phyloP scores from a whole-genome alignment of 2,888 invertebrate genomes.

The Steinernema scapterisci region DNA sequence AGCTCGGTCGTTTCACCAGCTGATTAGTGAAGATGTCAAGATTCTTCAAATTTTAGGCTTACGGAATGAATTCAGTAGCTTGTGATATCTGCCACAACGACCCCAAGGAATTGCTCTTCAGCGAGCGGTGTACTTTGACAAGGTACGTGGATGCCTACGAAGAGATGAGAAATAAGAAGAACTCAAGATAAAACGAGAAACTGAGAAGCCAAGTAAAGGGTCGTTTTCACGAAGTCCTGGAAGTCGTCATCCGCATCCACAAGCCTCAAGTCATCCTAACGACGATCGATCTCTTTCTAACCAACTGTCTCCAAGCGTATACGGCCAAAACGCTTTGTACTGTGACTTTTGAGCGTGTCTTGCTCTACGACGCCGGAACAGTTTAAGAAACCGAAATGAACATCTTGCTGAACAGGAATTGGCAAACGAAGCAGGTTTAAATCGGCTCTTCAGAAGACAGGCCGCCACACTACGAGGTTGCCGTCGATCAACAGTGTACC shows the following conservation, averaged over 20 bases:
- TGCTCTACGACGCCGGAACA: background rate
- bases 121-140: too few species aligned
- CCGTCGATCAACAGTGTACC: too few species aligned
- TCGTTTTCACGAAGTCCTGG: background rate
- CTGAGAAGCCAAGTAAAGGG: background rate
- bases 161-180: too few species aligned
- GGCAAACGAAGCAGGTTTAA: background rate
- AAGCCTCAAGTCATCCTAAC: constrained; percentile 16
- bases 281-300: constrained; percentile 1
- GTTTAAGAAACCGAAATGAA: background rate
- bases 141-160: too few species aligned
- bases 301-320: background rate
- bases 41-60: too few species aligned
- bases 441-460: background rate
- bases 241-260: background rate
- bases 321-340: background rate
- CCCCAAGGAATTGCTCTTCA: too few species aligned
- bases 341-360: background rate
- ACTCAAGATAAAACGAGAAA: background rate
- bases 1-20: too few species aligned
- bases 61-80: too few species aligned
- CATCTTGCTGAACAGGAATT: background rate
- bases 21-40: too few species aligned
- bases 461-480: background rate
- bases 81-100: too few species aligned